phyloP scores from a whole-genome alignment of 2,113 vertebrate species.

The Aix galericulata region DNA sequence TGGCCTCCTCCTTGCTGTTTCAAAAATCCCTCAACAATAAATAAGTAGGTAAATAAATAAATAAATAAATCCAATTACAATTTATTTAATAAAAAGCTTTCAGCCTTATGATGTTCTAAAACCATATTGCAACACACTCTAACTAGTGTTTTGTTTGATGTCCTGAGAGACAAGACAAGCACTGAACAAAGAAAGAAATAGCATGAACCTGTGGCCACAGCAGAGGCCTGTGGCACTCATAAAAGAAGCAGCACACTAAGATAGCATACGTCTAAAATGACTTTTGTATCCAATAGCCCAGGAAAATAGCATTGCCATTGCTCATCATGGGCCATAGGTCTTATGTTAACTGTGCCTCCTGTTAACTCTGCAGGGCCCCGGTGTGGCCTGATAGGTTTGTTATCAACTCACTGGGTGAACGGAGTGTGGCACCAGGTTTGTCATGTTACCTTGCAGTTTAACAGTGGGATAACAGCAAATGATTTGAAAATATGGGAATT shows the following conservation, averaged over 20 bases:
- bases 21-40: no score
- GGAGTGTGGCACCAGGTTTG: rapidly evolving
- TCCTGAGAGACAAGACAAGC: neutral
- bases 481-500: neutral
- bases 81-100: neutral
- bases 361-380: neutral
- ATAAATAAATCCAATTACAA: neutral
- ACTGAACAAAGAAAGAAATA: neutral
- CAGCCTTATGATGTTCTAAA: neutral
- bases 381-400: neutral
- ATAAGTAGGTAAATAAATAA: no score
- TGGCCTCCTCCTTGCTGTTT: no score
- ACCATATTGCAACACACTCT: neutral
- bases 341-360: neutral
- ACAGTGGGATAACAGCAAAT: neutral
- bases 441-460: neutral
- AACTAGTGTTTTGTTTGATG: neutral
- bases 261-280: neutral
- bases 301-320: neutral
- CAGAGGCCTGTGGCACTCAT: neutral
- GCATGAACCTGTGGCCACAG: neutral
- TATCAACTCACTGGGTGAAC: neutral
- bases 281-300: neutral
- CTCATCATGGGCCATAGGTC: neutral
- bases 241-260: neutral